Evolutionary conservation across 1,140 invertebrate genomes (phyloP), one percentile per base, ranked within the genome.

Genomic region (Laupala kohalensis): DNA sequence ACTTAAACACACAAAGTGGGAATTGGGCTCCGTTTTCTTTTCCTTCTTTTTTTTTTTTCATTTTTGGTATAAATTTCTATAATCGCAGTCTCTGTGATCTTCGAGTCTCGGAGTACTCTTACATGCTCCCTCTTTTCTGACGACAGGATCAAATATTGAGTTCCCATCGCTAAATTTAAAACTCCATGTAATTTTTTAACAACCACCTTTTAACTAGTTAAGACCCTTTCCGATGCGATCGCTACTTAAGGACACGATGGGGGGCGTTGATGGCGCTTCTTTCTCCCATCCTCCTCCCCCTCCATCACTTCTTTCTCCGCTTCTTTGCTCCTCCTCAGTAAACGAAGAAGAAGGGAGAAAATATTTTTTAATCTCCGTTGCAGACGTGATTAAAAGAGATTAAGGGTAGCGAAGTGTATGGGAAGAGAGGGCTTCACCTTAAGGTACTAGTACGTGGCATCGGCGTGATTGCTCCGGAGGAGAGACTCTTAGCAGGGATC

Each of bases 341-440:
- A 68, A 23, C 26, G n/a, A 68, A 68, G 67, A 68, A 68, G 67
- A 68, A 68, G 67, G 67, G 66, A 26, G 67, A 68, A 68, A 68
- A 68, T 29, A 29, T 23, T 70, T 70, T 70, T 64, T 70, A 70
- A 70, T 70, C 69, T 70, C 63, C 25, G 25, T 30, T 23, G 69
- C 24, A 70, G 53, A 70, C 69, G 53, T 70, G 69, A 70, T 70
- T 70, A 70, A 63, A 70, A 70, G 69, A 64, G 69, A 70, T 70
- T 70, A 70, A 70, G n/a, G 69, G 63, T 63, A 30, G 69, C 37
- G 37, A 70, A 70, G 67, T 68, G 67, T 30, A 27, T 28, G 28
- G 9, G 67, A 13, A 27, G 27, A 67, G 3, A 12, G 28, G 27
- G 67, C 29, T 68, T 29, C 15, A n/a, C 28, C 67, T 12, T 28